Base-by-base conservation (phyloP, 2,888 invertebrate species). In the Epinotia demarniana region DNA sequence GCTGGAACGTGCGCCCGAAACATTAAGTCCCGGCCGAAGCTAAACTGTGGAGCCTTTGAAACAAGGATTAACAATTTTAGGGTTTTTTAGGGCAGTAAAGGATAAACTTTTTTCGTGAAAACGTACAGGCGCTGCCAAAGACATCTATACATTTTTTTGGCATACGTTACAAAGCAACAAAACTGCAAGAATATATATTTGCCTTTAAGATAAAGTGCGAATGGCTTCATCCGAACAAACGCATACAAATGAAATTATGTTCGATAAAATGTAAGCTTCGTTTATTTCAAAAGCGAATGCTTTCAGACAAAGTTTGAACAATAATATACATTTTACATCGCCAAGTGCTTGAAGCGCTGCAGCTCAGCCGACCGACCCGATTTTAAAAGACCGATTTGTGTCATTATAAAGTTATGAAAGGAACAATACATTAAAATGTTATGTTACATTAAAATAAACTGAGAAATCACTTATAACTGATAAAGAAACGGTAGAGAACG, bases 1-100 rank as follows among this genome's bases (percentile, higher is more conserved):
- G 12, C 69, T 39, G 58, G 23, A 43, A 39, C 63, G 63, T 53
- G 74, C 58, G 18, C 53, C 60, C 18, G 23, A 46, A 70, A 70
- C 75, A 70, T 70, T 70, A 70, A 75, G 69, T 70, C 63, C 33
- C 33, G 64, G n/a, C 62, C 63, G 33, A 27, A 11, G 60, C 49
- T 64, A 66, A 53, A 68, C 57, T 61, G 67, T 13, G 73, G 57
- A 70, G 19, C 70, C 75, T 75, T 75, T 75, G 70, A 64, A 75
- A 69, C 63, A 39, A 23, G 64, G 64, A 64, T 70, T 75, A 64
- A 75, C 49, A 60, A 75, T 53, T 75, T 75, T 64, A 60, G 53
- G 27, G 23, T 58, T 75, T 69, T 75, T 53, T 13, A 39, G 43
- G n/a, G 33, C 23, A 43, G 18, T 53, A 75, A 66, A n/a, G 73